Base-by-base conservation (phyloP, 2,797 vertebrate genomes). In the Tiaroga cobitis region DNA sequence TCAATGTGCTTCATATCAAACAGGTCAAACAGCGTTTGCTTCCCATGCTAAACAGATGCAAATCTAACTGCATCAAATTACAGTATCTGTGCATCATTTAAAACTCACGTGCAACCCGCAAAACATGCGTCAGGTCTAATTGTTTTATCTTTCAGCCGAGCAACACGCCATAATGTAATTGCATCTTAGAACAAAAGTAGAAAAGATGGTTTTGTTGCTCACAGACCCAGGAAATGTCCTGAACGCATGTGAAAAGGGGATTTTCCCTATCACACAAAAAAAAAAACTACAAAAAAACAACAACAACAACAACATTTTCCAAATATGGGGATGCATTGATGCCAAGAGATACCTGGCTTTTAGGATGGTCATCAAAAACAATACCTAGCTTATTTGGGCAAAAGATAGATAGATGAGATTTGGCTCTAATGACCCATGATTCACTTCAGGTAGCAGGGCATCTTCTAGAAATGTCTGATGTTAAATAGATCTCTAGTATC, bases 1-100 rank as follows among this genome's bases (percentile, higher is more conserved):
- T 80, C 61, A 34, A 80, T 80, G 61, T 67, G 78, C 78, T 67
- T 49, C 78, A 49, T 34, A 61, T 80, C 61, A 46, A 67, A 43
- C 76, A 78, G 54, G 54, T 61, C 76, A 78, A 78, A 21, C 61
- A 34, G 39, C 6, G 3, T 80, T 67, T 67, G 11, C 59, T 80
- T 80, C 61, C 61, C 41, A 80, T 67, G 24, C 37, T 78, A 61
- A 78, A 67, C 61, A 34, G 39, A 67, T 80, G 78, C 78, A 49
- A 34, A 63, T 61, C 76, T 16, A 76, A 63, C 24, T 21, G 76
- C 56, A 63, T 80, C n/a, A 41, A 78, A 78, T 59, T 61, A 78
- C 54, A 61, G 54, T 41, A 41, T 77, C 75, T 16, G 13, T 41
- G 24, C 24, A 77, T 26, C 75, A 2, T 19, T 41, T 29, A 67